Base-by-base conservation (phyloP, 2,888 invertebrate genomes). In the Apamea sordens region DNA sequence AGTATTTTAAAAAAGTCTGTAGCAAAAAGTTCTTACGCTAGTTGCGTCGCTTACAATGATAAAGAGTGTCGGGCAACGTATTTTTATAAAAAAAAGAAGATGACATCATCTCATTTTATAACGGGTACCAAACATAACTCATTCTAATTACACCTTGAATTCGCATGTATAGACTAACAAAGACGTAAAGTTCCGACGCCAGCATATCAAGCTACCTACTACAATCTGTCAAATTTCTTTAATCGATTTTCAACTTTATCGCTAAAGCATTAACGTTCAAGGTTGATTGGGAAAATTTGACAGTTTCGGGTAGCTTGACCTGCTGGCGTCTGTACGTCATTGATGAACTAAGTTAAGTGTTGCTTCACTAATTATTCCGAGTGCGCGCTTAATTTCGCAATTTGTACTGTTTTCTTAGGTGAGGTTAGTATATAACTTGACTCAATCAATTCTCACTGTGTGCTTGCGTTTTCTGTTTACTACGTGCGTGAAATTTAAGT, bases 281-380 rank as follows among this genome's bases (percentile, higher is more conserved):
- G 3, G 32, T 32, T 32, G 32, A 32, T 32, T 32, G 32, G 32
- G 32, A 32, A 32, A 32, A 32, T 32, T 32, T 32, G 2, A 32
- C 32, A 32, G 32, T 32, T 32, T 2, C 32, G 32, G 32, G 32
- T 32, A 32, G 32, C 32, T 32, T 32, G 32, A 32, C 32, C 32
- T 32, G 32, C 32, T 32, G 32, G 32, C 32, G 3, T 2, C 32
- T 32, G 32, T 71, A 71, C 11, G 36, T 64, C 11, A 73, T 65
- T 53, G 28, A 28, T 73, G 84, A 61, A 47, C 70, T 6, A 41
- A 53, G 2, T 47, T 28, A 47, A 77, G 73, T 76, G 69, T 73
- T 76, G 76, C 64, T 59, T 71, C 67, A 79, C 71, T 79, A 84
- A 84, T 87, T 84, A 87, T 76, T 87, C 73, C 2, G 18, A 6